A percentile compares a stretch with the other conserved stretches of the same genome.
These are phyloP conservation scores for Parnassius mnemosyne DNA, from an alignment of 2,888 invertebrate species.

Conservation along the genomic window DNA sequence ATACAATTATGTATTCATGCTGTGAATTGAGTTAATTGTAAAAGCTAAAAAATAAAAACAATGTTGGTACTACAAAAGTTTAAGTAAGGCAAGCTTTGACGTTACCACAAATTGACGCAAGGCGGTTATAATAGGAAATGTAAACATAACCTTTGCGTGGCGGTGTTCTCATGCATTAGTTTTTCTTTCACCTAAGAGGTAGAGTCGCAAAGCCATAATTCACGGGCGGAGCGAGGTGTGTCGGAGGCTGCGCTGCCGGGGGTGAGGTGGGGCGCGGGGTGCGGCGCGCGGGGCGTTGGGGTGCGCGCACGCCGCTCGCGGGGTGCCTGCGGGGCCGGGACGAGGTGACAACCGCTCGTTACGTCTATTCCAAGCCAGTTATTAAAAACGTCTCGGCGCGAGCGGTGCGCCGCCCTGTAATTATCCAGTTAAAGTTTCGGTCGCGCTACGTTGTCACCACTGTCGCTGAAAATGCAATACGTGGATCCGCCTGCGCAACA, in stretches of 20 bases:
- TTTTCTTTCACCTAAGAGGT: slow-evolving; percentile 47
- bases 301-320: slow-evolving; percentile 56
- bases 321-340: slow-evolving; percentile 58
- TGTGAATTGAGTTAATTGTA: too few species aligned
- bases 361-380: slow-evolving; percentile 80
- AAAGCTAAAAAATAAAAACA: not conserved
- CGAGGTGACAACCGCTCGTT: slow-evolving; percentile 80
- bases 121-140: slow-evolving; percentile 36
- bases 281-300: slow-evolving; percentile 41
- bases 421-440: slow-evolving; percentile 74
- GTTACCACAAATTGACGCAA: slow-evolving; percentile 23
- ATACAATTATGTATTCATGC: too few species aligned
- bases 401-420: slow-evolving; percentile 80
- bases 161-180: slow-evolving; percentile 49
- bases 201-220: slow-evolving; percentile 66
- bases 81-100: not conserved
- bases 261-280: slow-evolving; percentile 24
- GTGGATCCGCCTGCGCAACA: slow-evolving; percentile 77
- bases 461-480: slow-evolving; percentile 75
- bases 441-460: slow-evolving; percentile 71
- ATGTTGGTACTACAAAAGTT: not conserved
- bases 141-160: slow-evolving; percentile 54
- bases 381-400: slow-evolving; percentile 82
- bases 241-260: slow-evolving; percentile 61
- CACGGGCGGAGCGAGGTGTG: slow-evolving; percentile 66